Base-by-base conservation (phyloP, 37 sponge, comb jelly and placozoan genomes). In the Ephydatia muelleri region DNA sequence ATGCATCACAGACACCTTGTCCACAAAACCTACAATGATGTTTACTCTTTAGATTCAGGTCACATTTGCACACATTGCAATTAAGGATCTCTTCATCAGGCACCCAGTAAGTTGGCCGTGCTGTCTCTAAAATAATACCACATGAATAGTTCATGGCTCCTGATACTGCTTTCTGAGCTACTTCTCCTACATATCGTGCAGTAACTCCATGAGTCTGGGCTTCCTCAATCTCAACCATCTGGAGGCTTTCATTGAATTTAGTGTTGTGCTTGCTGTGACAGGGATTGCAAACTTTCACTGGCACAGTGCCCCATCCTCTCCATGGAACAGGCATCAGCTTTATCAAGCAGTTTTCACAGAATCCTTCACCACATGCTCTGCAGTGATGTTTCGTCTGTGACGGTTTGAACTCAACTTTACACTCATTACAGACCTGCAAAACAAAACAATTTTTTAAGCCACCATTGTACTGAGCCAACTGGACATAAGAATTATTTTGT, bases 11-110 rank as follows among this genome's bases (percentile, higher is more conserved):
- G 82, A 97, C 91, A 2, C 96, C 95, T 76, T 91, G 85, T 1
- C 98, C 98, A 78, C 98, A 97, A 2, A 87, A 85, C 34, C 98
- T 76, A 40, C 98, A 97, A 77, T 97, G 98, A 69, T 97, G 98
- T 83, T 89, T 91, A 65, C 65, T 47, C 1, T 85, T 88, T 38
- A 70, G 39, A 9, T 49, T 43, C 68, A 93, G 93, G 13, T 78
- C 80, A 12, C 33, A 36, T 38, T 82, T 83, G 70, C 96, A 95
- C 38, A 86, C 69, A 68, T 74, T 40, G 70, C 96, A 95, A 68
- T 89, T 49, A 28, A 37, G 57, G 49, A 95, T 93, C 37, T 91
- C 84, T 14, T 29, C 83, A 67, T 97, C 96, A 25, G 95, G 88
- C 14, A 88, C 83, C 98, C 98, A 97, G 70, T 97, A 97, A 9